Evolutionary conservation across 2,113 vertebrate genomes (phyloP).

Genomic region (Rhea americana): DNA sequence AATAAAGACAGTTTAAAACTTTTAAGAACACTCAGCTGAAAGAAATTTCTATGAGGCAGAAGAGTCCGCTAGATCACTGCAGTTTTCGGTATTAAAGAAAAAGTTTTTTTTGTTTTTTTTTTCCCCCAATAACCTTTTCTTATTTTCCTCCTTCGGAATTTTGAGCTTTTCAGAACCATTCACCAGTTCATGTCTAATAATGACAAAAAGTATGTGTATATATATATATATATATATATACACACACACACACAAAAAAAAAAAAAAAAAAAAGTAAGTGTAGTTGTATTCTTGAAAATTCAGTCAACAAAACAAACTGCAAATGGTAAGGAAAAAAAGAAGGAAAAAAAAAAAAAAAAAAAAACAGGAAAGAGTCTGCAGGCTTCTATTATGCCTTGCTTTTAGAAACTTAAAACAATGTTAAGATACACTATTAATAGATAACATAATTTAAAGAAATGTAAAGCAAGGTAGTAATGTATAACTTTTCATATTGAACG

Average conservation of each 20-base stretch:
- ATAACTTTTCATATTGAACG: background rate
- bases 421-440: background rate
- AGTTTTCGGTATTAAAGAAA: background rate
- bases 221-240: too few relatives aligned
- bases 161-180: background rate
- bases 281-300: too few relatives aligned
- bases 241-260: too few relatives aligned
- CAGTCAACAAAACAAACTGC: too few relatives aligned
- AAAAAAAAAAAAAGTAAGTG: background rate
- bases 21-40: background rate
- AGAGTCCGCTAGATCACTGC: background rate
- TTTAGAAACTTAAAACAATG: background rate
- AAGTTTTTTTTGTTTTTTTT: background rate
- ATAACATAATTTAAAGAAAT: background rate
- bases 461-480: background rate
- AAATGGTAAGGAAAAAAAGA: too few relatives aligned
- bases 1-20: background rate
- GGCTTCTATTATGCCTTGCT: background rate
- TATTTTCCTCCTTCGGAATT: background rate
- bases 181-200: background rate
- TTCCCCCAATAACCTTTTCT: background rate
- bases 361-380: background rate
- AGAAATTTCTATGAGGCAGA: background rate
- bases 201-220: too few relatives aligned
- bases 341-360: background rate